Conservation (phyloP, 1,140 invertebrate genomes). For the Pararge aegeria region DNA sequence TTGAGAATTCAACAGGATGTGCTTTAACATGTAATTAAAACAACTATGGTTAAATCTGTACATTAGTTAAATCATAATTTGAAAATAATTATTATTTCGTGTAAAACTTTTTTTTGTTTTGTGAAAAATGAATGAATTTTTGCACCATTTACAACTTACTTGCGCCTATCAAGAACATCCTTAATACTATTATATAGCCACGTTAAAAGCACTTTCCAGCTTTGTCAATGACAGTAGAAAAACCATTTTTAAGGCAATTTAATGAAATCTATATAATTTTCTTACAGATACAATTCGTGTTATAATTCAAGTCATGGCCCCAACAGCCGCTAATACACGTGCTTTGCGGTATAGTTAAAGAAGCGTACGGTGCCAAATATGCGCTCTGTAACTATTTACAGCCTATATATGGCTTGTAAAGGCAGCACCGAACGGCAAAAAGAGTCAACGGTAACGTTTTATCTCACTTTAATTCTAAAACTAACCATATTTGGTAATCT, state of each 20-base stretch:
- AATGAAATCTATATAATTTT: background rate
- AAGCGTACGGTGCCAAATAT: constrained; percentile 67
- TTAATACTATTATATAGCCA: too few species aligned
- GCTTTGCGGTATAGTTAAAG: constrained; percentile 66
- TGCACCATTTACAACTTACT: too few species aligned
- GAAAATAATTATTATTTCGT: too few species aligned
- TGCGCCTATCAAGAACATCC: too few species aligned
- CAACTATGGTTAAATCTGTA: too few species aligned
- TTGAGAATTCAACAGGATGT: constrained; percentile 5
- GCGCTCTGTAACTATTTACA: constrained; percentile 54
- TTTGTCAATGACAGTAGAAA: too few species aligned
- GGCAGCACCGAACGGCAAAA: constrained; percentile 38
- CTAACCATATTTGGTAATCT: constrained; percentile 35
- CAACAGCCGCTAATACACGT: constrained; percentile 55
- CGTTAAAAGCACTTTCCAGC: too few species aligned
- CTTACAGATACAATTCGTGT: constrained; percentile 12
- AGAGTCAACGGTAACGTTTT: constrained; percentile 41
- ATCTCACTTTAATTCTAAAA: constrained; percentile 49
- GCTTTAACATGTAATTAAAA: background rate
- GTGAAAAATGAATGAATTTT: too few species aligned
- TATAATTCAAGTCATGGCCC: constrained; percentile 49
- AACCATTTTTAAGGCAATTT: too few species aligned
- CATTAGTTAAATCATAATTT: too few species aligned
- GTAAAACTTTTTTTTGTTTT: too few species aligned
- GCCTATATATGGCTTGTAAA: constrained; percentile 62